Percentiles rank a stretch among this genome's conserved stretches.
phyloP scores from a whole-genome alignment of 2,888 invertebrate genomes.

The Chrysolina americana region DNA sequence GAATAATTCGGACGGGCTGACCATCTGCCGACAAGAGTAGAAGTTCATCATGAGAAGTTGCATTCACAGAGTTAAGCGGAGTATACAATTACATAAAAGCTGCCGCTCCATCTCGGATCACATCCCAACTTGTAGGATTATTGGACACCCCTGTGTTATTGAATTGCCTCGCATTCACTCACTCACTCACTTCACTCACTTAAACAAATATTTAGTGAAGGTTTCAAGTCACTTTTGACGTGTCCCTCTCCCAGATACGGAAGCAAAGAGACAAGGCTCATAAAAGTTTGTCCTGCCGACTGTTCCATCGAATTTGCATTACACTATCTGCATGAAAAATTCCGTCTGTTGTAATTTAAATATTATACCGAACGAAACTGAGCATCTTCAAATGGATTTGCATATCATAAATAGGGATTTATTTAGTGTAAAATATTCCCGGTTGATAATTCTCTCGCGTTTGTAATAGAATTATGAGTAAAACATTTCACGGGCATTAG shows the following conservation, averaged over 20 bases:
- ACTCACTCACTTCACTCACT: too few relatives aligned
- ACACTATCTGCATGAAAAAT: slow-evolving; percentile 33
- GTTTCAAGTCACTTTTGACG: background rate
- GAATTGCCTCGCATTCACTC: background rate
- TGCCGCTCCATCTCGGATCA: too few relatives aligned
- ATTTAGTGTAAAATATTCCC: slow-evolving; percentile 55
- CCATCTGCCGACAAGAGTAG: too few relatives aligned
- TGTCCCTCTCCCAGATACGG: background rate
- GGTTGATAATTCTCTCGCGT: slow-evolving; percentile 50
- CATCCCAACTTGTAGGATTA: too few relatives aligned
- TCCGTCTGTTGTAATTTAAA: slow-evolving; percentile 32
- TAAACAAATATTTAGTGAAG: background rate
- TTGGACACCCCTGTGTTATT: too few relatives aligned
- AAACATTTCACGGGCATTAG: slow-evolving; percentile 66
- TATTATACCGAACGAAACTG: slow-evolving; percentile 34
- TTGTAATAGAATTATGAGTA: slow-evolving; percentile 64
- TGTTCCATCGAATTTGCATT: slow-evolving; percentile 31
- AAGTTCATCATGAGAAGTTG: too few relatives aligned
- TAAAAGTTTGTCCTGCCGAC: slow-evolving; percentile 28
- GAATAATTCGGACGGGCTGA: too few relatives aligned
- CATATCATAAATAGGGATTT: slow-evolving; percentile 51
- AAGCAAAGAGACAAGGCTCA: background rate
- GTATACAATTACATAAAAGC: too few relatives aligned
- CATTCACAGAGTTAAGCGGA: too few relatives aligned
- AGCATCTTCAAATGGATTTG: slow-evolving; percentile 49